Evolutionary conservation across 2,888 invertebrate species (phyloP), one percentile per base, ranked within the genome.

Genomic region (Caenorhabditis afra): DNA sequence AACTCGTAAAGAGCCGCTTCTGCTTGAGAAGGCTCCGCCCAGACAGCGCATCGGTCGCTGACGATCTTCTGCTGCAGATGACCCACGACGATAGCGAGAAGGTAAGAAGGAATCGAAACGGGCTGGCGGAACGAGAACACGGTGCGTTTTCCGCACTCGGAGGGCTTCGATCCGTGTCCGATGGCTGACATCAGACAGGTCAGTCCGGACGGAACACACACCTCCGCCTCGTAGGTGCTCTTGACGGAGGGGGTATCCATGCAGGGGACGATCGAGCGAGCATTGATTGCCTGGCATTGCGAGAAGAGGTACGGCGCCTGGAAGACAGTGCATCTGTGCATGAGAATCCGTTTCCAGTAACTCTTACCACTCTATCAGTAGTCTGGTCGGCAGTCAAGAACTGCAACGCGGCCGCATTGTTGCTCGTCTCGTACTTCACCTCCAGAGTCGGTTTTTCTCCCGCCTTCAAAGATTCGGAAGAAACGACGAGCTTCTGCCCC

Each of bases 241-340:
- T 97, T 97, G 0, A 96, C 94, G 0, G 94, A 93, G 0, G 96
- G 96, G 0, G 95, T 94, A 91, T 97, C 96, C 92, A 96, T 96
- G 89, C 96, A 96, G 0, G 96, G 96, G 1, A 96, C 85, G 83
- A 96, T 93, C 1, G 96, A 95, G 52, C 96, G 93, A 0, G 95
- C 95, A 91, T 96, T 95, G 83, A 96, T 95, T 1, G 96, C 94
- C 53, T 92, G 84, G 82, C 92, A 92, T 86, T 92, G 92, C 68
- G 91, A 92, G 86, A 91, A 92, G 47, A 97, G 91, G 89, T 94
- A 97, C 0, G 96, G 96, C 0, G 82, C 86, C 84, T 81, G 52
- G 29, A 52, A 81, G n/a, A n/a, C 11, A 1, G 7, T 39, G 1
- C 10, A 0, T 35, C 10, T 45, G 16, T 5, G 8, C n/a, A 22